Evolutionary conservation across 1,140 invertebrate genomes (phyloP).

Genomic region (Tigriopus japonicus): DNA sequence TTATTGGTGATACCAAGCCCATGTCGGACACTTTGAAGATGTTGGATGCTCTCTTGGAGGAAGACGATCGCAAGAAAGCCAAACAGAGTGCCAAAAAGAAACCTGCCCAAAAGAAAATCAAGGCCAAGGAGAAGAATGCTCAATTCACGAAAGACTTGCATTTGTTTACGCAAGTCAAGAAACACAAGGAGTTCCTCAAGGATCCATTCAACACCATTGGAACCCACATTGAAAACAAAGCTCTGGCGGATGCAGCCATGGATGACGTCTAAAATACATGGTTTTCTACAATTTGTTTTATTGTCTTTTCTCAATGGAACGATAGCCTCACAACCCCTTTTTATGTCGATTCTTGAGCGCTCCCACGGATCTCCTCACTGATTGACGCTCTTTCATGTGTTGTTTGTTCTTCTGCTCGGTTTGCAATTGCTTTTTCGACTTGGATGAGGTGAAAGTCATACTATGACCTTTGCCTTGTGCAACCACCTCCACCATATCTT

Average conservation of each 20-base stretch:
- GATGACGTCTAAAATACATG: too few relatives aligned
- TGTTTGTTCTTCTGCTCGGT: not conserved
- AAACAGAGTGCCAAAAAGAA: not conserved
- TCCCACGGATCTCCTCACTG: not conserved
- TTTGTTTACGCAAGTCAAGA: not conserved
- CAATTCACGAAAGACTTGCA: not conserved
- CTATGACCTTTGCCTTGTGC: not conserved
- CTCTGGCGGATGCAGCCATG: not conserved
- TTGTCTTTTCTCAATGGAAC: too few relatives aligned
- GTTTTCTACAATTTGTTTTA: too few relatives aligned
- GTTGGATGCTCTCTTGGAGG: not conserved
- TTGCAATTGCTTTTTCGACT: not conserved
- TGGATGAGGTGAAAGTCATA: not conserved
- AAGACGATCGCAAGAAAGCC: not conserved
- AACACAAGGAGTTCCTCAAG: slow-evolving; percentile 3
- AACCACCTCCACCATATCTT: not conserved
- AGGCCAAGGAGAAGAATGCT: not conserved
- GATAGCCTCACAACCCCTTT: too few relatives aligned
- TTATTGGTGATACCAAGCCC: slow-evolving; percentile 4
- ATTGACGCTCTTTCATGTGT: slow-evolving; percentile 2
- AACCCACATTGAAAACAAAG: slow-evolving; percentile 12
- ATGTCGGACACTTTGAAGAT: not conserved
- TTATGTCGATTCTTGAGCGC: not conserved
- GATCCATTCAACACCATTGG: slow-evolving; percentile 9
- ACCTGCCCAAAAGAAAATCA: not conserved